Evolutionary conservation across 2,797 vertebrate genomes (phyloP).

Genomic region (Enteromius anoplus): DNA sequence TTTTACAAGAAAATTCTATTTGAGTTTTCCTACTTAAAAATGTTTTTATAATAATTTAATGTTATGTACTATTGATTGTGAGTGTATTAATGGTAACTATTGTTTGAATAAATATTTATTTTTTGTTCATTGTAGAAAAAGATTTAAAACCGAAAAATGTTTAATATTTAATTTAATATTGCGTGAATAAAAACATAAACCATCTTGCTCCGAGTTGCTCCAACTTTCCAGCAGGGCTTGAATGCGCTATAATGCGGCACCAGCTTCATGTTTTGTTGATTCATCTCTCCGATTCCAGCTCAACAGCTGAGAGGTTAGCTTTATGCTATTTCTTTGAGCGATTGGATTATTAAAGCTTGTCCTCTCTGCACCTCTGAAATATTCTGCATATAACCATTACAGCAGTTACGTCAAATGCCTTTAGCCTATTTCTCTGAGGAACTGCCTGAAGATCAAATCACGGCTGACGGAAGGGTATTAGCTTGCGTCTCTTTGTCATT

Average conservation of each 20-base stretch:
- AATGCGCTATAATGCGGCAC: background rate
- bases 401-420: conserved; percentile 8
- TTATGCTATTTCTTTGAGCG: conserved; percentile 6
- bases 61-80: background rate
- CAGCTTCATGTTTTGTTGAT: background rate
- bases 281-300: background rate
- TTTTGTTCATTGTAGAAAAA: background rate
- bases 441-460: conserved; percentile 12
- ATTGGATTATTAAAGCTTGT: background rate
- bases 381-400: conserved; percentile 9
- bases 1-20: background rate
- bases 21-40: background rate
- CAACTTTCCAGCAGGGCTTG: background rate
- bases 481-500: conserved; percentile 3
- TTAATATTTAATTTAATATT: background rate
- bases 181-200: background rate
- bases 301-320: background rate
- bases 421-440: conserved; percentile 1
- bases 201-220: background rate
- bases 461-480: background rate
- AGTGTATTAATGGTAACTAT: background rate
- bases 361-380: background rate
- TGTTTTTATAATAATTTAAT: background rate
- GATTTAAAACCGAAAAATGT: background rate
- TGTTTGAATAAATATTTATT: background rate